Evolutionary conservation across 2,888 invertebrate species (phyloP).

Genomic region (Dimorphilus gyrociliatus): DNA sequence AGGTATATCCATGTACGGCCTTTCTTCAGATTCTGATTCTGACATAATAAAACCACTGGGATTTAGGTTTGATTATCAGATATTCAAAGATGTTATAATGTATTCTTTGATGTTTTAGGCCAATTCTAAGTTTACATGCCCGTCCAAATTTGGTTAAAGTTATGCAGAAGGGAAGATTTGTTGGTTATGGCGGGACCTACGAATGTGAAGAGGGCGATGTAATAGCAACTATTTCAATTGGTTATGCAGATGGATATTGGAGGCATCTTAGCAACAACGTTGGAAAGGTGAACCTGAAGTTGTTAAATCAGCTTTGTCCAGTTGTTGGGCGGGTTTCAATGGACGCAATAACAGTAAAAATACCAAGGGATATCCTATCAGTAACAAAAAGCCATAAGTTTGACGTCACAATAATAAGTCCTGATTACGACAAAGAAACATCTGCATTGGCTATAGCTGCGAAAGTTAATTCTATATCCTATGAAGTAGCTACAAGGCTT

Average conservation of each 20-base stretch:
- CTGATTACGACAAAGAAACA: slow-evolving; percentile 8
- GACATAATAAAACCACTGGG: neutral
- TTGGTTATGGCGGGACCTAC: slow-evolving; percentile 9
- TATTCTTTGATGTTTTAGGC: neutral
- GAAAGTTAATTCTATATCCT: slow-evolving; percentile 5
- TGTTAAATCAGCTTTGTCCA: slow-evolving; percentile 8
- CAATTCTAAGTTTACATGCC: neutral
- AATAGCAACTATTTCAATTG: slow-evolving; percentile 9
- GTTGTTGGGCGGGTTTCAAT: slow-evolving; percentile 8
- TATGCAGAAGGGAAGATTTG: slow-evolving; percentile 4
- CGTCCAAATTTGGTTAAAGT: slow-evolving; percentile 7
- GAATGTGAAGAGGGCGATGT: slow-evolving; percentile 5
- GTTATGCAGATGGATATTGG: slow-evolving; percentile 9
- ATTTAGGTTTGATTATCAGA: neutral
- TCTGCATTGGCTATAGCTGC: slow-evolving; percentile 8
- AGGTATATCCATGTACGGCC: slow-evolving; percentile 18
- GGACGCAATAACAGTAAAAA: slow-evolving; percentile 9
- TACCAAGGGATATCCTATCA: slow-evolving; percentile 4
- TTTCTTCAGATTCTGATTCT: slow-evolving; percentile 11
- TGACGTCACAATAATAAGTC: slow-evolving; percentile 7
- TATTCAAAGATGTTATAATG: neutral
- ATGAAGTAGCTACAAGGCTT: slow-evolving; percentile 6
- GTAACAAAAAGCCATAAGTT: slow-evolving; percentile 6
- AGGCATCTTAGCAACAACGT: slow-evolving; percentile 6
- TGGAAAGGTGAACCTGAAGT: too few species aligned